A percentile compares a stretch with the other conserved stretches of the same genome.
Evolutionary conservation across 2,888 invertebrate species (phyloP).

Genomic region (Lordiphosa fenestrarum): DNA sequence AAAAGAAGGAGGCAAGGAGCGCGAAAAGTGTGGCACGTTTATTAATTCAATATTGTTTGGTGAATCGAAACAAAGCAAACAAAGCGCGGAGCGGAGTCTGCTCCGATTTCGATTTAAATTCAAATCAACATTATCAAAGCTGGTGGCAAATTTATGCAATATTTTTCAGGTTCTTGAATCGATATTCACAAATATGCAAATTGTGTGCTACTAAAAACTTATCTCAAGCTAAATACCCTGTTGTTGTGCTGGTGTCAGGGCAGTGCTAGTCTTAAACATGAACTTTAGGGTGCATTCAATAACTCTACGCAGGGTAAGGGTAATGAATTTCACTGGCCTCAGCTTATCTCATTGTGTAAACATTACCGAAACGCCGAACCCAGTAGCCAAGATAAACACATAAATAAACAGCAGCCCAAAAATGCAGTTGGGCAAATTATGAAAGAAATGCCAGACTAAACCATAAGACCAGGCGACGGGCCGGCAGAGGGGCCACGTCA

Average conservation of each 20-base stretch:
- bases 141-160: constrained; percentile 62
- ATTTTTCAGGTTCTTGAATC: constrained; percentile 19
- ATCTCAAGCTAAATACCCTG: neutral
- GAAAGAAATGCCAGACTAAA: constrained; percentile 31
- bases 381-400: constrained; percentile 22
- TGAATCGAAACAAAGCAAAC: neutral
- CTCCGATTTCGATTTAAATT: constrained; percentile 54
- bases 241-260: too few relatives aligned
- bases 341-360: constrained; percentile 16
- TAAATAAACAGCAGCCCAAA: constrained; percentile 19
- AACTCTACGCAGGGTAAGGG: too few relatives aligned
- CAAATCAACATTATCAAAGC: constrained; percentile 65
- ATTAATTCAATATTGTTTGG: constrained; percentile 27
- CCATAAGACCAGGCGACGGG: neutral
- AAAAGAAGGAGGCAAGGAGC: neutral
- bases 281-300: too few relatives aligned
- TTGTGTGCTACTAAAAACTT: constrained; percentile 48
- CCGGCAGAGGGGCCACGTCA: neutral
- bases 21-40: constrained; percentile 21
- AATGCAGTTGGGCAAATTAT: constrained; percentile 34
- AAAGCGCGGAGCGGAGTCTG: constrained; percentile 15
- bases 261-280: too few relatives aligned
- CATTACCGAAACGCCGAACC: constrained; percentile 26
- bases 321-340: too few relatives aligned
- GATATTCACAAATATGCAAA: constrained; percentile 46